Percentiles rank a stretch among this genome's conserved stretches.
These are phyloP conservation scores for Trissoscelio sp. DNA, from an alignment of 2,888 invertebrate genomes.

Conservation along the genomic window DNA sequence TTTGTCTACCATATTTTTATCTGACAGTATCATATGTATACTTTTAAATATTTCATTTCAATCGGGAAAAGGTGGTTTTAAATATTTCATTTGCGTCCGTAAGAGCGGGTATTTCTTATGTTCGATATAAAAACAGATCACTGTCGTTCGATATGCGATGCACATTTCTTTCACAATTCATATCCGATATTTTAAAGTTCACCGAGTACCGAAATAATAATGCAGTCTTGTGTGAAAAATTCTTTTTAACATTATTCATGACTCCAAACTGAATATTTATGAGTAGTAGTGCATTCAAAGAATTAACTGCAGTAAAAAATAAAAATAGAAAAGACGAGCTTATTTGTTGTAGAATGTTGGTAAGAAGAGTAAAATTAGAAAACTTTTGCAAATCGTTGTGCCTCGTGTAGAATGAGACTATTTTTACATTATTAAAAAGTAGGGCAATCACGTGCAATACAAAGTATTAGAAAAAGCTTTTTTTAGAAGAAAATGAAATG, in stretches of 20 bases:
- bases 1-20: background rate
- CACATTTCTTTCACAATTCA: slow-evolving; percentile 13
- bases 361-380: too few species aligned
- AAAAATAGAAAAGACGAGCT: too few species aligned
- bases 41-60: slow-evolving; percentile 8
- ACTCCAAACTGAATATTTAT: slow-evolving; percentile 22
- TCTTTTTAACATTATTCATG: slow-evolving; percentile 15
- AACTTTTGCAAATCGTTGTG: too few species aligned
- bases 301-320: too few species aligned
- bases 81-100: slow-evolving; percentile 11
- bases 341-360: too few species aligned
- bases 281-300: too few species aligned
- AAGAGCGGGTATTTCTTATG: background rate
- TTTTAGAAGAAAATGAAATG: too few species aligned
- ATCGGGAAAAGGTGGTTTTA: slow-evolving; percentile 8
- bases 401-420: too few species aligned
- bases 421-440: too few species aligned
- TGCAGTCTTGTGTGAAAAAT: slow-evolving; percentile 7
- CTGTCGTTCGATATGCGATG: background rate
- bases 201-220: slow-evolving; percentile 6
- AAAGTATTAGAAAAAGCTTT: too few species aligned
- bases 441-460: too few species aligned
- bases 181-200: slow-evolving; percentile 14
- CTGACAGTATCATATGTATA: too few species aligned
- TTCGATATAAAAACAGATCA: background rate